These are phyloP conservation scores for Amitus sp. DNA, from an alignment of 2,888 invertebrate genomes.

Conservation along the genomic window DNA sequence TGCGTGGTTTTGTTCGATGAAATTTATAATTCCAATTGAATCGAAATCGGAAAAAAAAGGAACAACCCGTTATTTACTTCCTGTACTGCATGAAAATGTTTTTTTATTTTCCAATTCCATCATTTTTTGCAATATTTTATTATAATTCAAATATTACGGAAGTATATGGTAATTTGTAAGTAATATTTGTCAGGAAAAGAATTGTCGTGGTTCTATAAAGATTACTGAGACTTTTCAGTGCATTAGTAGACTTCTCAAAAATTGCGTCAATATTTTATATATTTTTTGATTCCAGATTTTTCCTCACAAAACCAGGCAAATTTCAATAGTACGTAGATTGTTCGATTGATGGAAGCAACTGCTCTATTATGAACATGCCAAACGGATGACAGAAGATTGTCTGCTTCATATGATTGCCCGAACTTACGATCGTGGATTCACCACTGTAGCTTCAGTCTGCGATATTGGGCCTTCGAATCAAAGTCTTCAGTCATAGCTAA, in stretches of 20 bases:
- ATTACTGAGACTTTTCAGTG: too few relatives aligned
- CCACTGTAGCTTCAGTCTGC: not conserved
- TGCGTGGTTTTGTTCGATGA: not conserved
- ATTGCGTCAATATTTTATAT: not conserved
- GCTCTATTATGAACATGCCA: not conserved
- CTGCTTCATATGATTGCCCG: not conserved
- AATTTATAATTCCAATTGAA: not conserved
- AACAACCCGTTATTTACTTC: too few relatives aligned
- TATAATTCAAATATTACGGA: too few relatives aligned
- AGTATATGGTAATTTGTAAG: too few relatives aligned
- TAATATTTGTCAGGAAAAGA: too few relatives aligned
- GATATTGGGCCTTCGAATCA: not conserved
- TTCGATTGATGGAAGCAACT: not conserved
- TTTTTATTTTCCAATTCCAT: too few relatives aligned
- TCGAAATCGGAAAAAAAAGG: not conserved
- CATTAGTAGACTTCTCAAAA: too few relatives aligned
- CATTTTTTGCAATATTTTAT: not conserved
- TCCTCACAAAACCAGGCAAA: not conserved
- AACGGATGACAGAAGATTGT: not conserved
- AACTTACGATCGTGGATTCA: constrained; percentile 2
- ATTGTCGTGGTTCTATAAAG: too few relatives aligned
- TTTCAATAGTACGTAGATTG: not conserved
- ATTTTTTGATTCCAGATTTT: not conserved
- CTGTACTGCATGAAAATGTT: too few relatives aligned
- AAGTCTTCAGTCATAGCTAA: not conserved